Base-by-base conservation (phyloP, 2,888 invertebrate genomes). In the Xestobium rufovillosum region DNA sequence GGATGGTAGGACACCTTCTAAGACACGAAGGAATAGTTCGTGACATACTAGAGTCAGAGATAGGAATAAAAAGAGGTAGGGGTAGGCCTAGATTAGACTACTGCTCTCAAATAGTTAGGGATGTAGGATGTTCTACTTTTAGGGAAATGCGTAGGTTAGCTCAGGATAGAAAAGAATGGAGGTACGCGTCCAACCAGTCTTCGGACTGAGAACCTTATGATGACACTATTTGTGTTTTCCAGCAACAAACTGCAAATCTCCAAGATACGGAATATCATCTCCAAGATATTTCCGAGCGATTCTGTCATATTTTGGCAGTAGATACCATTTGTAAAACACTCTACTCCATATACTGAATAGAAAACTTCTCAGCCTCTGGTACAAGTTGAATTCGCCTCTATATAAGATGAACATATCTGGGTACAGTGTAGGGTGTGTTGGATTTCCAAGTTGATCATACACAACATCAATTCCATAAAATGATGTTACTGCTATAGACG, bases 181-280 rank as follows among this genome's bases (percentile, higher is more conserved):
- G n/a, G n/a, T n/a, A n/a, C n/a, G n/a, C n/a, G n/a, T n/a, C n/a
- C n/a, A n/a, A n/a, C n/a, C n/a, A n/a, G n/a, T n/a, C n/a, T n/a
- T n/a, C n/a, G n/a, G n/a, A n/a, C n/a, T n/a, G n/a, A n/a, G n/a
- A n/a, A n/a, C n/a, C n/a, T n/a, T n/a, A n/a, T n/a, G n/a, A 62
- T 59, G 9, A 63, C 41, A 0, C 61, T 60, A 50, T 70, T 59
- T 2, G 54, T 49, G 35, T 69, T 69, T 2, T 65, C 23, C 36
- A 70, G 58, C 9, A 67, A 16, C 54, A 69, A 50, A 15, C 65
- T 60, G 12, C 8, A 60, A 39, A 14, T 52, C 49, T 3, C 36
- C 39, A 4, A 52, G 6, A 25, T 30, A 27, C 3, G 39, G 48
- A 12, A 42, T 36, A 27, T 43, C 38, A 3, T 40, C 17, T 10